Percentiles rank a stretch among this genome's conserved stretches.
Conservation (phyloP, 2,888 invertebrate genomes). For the Pasiphila rectangulata region DNA sequence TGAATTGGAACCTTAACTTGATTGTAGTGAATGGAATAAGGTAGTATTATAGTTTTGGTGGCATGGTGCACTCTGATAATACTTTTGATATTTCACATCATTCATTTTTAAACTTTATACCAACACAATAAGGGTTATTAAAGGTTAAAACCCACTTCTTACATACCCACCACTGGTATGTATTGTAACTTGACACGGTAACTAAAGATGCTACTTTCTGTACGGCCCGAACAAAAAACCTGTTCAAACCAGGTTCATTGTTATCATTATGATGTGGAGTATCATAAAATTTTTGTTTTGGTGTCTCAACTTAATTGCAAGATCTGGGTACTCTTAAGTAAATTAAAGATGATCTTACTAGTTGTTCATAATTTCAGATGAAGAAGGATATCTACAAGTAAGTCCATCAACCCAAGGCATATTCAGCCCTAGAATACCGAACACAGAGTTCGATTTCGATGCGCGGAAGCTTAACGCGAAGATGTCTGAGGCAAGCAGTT, state of each 20-base stretch:
- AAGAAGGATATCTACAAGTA: slow-evolving; percentile 83
- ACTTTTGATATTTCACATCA: too few species aligned
- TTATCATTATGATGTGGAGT: too few species aligned
- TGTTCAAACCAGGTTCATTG: too few species aligned
- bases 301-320: too few species aligned
- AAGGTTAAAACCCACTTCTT: too few species aligned
- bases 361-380: slow-evolving; percentile 50
- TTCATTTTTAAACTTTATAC: too few species aligned
- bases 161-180: too few species aligned
- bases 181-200: too few species aligned
- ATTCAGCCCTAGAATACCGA: slow-evolving; percentile 78
- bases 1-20: not conserved
- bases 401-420: slow-evolving; percentile 69
- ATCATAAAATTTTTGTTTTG: too few species aligned
- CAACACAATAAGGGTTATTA: too few species aligned
- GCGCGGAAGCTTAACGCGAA: slow-evolving; percentile 54
- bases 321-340: not conserved
- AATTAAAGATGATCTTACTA: not conserved
- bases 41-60: not conserved
- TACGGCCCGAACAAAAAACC: too few species aligned
- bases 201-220: too few species aligned
- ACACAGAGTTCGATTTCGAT: slow-evolving; percentile 78
- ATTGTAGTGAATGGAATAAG: not conserved
- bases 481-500: slow-evolving; percentile 47
- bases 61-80: slow-evolving; percentile 4